phyloP scores from a whole-genome alignment of 1,140 invertebrate genomes.

The Aphaenogaster rudis region DNA sequence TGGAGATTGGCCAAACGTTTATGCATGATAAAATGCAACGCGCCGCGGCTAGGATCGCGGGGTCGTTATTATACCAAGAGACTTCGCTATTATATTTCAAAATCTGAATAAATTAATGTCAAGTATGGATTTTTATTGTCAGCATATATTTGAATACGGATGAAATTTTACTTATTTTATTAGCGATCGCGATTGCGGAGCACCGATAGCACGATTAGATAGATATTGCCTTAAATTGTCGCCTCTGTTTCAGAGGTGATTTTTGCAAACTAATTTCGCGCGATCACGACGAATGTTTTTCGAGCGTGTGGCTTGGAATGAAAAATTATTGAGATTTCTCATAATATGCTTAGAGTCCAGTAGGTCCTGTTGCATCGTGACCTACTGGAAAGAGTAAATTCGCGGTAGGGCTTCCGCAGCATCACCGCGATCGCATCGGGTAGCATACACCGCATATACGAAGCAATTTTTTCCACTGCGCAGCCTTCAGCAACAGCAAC shows the following conservation, averaged over 20 bases:
- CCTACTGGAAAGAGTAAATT: background rate
- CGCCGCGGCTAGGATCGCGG: background rate
- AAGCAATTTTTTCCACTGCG: constrained; percentile 48
- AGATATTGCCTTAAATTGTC: background rate
- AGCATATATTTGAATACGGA: background rate
- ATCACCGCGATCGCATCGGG: background rate
- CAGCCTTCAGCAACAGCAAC: background rate
- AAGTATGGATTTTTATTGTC: background rate
- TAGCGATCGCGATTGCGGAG: background rate
- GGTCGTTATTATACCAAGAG: constrained; percentile 17
- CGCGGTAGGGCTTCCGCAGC: background rate
- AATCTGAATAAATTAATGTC: constrained; percentile 9
- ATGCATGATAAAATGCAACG: constrained; percentile 44
- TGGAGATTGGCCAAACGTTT: constrained; percentile 51
- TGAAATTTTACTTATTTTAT: constrained; percentile 12
- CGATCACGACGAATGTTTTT: background rate
- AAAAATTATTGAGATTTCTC: background rate
- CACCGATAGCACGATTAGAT: background rate
- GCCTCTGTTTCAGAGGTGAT: background rate
- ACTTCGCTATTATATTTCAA: constrained; percentile 14
- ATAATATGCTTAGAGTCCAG: background rate
- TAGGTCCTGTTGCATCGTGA: background rate
- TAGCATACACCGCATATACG: background rate
- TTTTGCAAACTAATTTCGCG: background rate
- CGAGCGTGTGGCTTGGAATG: background rate